phyloP scores from a whole-genome alignment of 2,113 vertebrate species.

The Crotalus horridus region DNA sequence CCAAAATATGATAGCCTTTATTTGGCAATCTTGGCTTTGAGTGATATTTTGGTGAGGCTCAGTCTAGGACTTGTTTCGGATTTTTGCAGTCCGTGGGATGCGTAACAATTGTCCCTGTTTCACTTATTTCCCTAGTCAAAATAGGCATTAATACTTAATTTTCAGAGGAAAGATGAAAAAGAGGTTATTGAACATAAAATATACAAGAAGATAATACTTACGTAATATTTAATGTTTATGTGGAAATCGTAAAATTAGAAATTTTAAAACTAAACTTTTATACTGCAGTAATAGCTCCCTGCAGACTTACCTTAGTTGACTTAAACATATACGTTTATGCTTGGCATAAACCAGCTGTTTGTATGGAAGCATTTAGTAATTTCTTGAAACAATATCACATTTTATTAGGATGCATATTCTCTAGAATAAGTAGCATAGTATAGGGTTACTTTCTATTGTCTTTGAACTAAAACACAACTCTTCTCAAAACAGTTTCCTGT shows the following conservation, averaged over 20 bases:
- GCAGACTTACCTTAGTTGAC: not conserved
- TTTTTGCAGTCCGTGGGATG: not conserved
- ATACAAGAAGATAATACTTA: not conserved
- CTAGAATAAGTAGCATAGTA: not conserved
- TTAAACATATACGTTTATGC: not conserved
- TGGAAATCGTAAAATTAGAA: not conserved
- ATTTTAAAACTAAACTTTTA: not conserved
- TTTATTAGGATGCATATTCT: not conserved
- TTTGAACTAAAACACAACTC: slow-evolving; percentile 41
- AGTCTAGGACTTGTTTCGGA: not conserved
- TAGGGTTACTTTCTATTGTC: slow-evolving; percentile 19
- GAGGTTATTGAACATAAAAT: not conserved
- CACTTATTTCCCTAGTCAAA: not conserved
- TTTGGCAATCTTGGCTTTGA: not conserved
- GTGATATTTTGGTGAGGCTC: not conserved
- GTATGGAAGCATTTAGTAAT: not conserved
- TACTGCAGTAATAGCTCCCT: not conserved
- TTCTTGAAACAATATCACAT: not conserved
- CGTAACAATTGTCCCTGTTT: not conserved
- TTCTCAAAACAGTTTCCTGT: slow-evolving; percentile 77
- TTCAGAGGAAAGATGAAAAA: not conserved
- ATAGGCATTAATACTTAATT: not conserved
- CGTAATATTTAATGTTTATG: not conserved
- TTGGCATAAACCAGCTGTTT: not conserved
- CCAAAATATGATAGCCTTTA: not conserved